These are phyloP conservation scores for Mechanitis messenoides DNA, from an alignment of 2,888 invertebrate species.

Conservation along the genomic window DNA sequence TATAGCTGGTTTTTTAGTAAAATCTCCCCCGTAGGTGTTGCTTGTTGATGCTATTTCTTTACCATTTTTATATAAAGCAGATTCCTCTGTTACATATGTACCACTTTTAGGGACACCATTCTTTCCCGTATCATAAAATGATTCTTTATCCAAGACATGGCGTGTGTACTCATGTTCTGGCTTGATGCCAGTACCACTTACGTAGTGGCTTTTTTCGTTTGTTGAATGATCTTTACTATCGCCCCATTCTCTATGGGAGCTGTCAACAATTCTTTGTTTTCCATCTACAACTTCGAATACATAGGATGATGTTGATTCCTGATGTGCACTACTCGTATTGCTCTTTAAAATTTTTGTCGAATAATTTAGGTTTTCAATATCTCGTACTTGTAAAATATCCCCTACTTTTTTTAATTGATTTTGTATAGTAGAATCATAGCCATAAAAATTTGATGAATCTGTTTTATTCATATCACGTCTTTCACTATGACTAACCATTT, in stretches of 20 bases:
- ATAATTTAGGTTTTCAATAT: constrained; percentile 59
- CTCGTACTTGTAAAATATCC: constrained; percentile 58
- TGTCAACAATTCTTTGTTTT: constrained; percentile 76
- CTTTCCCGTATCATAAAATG: constrained; percentile 76
- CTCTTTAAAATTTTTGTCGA: constrained; percentile 74
- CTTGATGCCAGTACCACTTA: constrained; percentile 73
- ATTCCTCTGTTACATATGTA: constrained; percentile 59
- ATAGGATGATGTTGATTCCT: constrained; percentile 79
- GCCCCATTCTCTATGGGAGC: constrained; percentile 77
- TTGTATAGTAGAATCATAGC: constrained; percentile 65
- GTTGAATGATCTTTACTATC: constrained; percentile 69
- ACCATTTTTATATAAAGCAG: constrained; percentile 61
- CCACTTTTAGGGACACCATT: constrained; percentile 72
- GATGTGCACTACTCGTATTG: constrained; percentile 75
- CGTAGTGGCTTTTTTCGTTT: constrained; percentile 73
- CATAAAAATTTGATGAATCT: constrained; percentile 68
- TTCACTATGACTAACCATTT: constrained; percentile 39
- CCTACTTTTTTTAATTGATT: constrained; percentile 66
- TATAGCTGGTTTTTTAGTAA: constrained; percentile 63
- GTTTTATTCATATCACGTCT: constrained; percentile 55
- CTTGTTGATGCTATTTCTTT: constrained; percentile 66
- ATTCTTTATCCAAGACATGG: constrained; percentile 73
- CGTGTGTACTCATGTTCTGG: constrained; percentile 77
- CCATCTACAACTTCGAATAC: constrained; percentile 80
- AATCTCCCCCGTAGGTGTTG: constrained; percentile 65